Percentiles rank a stretch among this genome's conserved stretches.
phyloP scores from a whole-genome alignment of 2,888 invertebrate genomes.

The Erpobdella octoculata region DNA sequence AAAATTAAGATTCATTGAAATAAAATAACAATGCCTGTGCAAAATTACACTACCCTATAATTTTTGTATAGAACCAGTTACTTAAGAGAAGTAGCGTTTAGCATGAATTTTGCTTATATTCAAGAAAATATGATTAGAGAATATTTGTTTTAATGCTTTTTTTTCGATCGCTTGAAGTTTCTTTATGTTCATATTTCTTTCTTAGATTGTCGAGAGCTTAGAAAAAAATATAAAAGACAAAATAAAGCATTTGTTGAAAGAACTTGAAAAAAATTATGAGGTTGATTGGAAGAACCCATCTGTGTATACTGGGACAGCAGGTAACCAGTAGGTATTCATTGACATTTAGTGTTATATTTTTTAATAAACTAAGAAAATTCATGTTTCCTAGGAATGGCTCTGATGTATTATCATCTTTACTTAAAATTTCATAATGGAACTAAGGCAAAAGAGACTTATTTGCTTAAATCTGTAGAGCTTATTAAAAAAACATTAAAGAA shows the following conservation, averaged over 20 bases:
- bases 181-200: neutral
- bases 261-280: conserved; percentile 8
- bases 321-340: too few species aligned
- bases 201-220: neutral
- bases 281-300: conserved; percentile 57
- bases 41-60: too few species aligned
- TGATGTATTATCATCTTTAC: conserved; percentile 59
- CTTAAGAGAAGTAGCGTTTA: too few species aligned
- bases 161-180: too few species aligned
- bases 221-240: conserved; percentile 6
- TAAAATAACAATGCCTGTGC: too few species aligned
- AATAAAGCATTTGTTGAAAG: neutral
- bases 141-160: too few species aligned
- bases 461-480: conserved; percentile 29
- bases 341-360: neutral
- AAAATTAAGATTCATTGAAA: too few species aligned
- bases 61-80: too few species aligned
- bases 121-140: too few species aligned
- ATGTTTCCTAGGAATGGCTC: conserved; percentile 60
- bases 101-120: too few species aligned
- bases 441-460: conserved; percentile 14
- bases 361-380: neutral
- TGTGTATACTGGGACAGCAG: conserved; percentile 69
- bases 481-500: conserved; percentile 45
- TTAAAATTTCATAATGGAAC: conserved; percentile 17